phyloP scores from a whole-genome alignment of 1,140 invertebrate genomes.

The Diploscapter pachys region DNA sequence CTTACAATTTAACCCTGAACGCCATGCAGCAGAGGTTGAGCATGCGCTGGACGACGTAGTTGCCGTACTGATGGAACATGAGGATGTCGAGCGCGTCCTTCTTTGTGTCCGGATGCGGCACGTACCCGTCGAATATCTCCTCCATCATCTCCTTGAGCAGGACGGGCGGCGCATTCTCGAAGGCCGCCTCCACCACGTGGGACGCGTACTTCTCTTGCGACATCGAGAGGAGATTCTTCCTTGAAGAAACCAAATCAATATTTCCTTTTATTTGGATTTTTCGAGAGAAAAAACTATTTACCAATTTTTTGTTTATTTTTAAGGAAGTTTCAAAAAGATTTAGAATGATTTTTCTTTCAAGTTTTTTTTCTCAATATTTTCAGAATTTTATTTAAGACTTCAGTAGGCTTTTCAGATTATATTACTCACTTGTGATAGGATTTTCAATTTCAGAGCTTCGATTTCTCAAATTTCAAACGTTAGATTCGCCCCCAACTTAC shows the following conservation, averaged over 20 bases:
- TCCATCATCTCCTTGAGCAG: conserved; percentile 40
- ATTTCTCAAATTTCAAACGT: too few relatives aligned
- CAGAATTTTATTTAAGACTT: too few relatives aligned
- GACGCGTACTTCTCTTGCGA: conserved; percentile 51
- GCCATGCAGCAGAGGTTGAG: conserved; percentile 24
- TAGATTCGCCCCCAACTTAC: conserved; percentile 7
- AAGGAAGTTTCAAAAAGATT: too few relatives aligned
- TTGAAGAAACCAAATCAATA: too few relatives aligned
- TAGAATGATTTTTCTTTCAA: too few relatives aligned
- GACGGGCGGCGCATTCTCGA: conserved; percentile 26
- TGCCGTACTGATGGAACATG: conserved; percentile 52
- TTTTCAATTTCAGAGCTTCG: too few relatives aligned
- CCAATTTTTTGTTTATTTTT: too few relatives aligned
- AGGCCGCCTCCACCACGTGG: conserved; percentile 50
- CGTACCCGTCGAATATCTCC: conserved; percentile 48
- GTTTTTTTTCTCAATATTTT: too few relatives aligned
- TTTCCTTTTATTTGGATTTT: too few relatives aligned
- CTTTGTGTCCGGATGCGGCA: conserved; percentile 30
- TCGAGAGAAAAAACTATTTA: too few relatives aligned
- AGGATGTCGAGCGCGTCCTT: conserved; percentile 41
- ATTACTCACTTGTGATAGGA: too few relatives aligned
- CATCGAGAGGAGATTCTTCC: conserved; percentile 43
- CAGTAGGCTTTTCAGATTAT: too few relatives aligned
- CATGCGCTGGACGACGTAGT: conserved; percentile 48
- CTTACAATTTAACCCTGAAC: background rate